Evolutionary conservation across 2,797 vertebrate genomes (phyloP).

Genomic region (Peromyscus nudipes): DNA sequence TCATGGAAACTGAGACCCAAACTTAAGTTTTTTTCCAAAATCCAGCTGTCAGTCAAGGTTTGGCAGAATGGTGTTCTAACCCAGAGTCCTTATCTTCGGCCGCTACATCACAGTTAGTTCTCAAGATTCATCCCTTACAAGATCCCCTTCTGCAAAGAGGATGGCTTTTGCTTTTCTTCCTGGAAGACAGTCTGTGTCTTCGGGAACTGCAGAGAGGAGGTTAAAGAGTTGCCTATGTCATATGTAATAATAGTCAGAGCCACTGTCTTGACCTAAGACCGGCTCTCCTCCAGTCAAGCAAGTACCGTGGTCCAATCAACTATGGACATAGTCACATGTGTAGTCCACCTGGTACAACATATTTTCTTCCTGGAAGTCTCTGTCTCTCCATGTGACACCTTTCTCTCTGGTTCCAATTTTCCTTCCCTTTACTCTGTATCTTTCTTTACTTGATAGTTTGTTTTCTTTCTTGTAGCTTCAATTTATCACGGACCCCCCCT

Average conservation of each 20-base stretch:
- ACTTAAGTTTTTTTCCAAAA: neutral
- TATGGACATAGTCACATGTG: too few species aligned
- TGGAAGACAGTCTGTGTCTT: neutral
- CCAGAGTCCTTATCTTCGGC: neutral
- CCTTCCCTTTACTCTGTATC: neutral
- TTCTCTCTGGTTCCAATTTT: too few species aligned
- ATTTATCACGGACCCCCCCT: neutral
- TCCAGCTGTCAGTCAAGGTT: neutral
- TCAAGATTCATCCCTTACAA: neutral
- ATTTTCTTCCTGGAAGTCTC: too few species aligned
- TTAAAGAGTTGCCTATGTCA: neutral
- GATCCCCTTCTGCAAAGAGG: conserved; percentile 11
- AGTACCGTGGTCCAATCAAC: too few species aligned
- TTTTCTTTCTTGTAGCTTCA: neutral
- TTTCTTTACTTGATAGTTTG: neutral
- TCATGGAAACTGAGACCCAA: neutral
- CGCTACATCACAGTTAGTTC: neutral
- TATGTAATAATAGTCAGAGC: conserved; percentile 19
- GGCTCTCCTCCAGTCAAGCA: neutral
- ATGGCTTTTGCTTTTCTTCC: neutral
- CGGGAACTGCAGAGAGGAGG: neutral
- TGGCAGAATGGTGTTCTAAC: neutral
- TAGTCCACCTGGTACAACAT: too few species aligned
- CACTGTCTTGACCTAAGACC: neutral
- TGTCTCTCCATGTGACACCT: neutral